Base-by-base conservation (phyloP, 2,113 vertebrate genomes). In the Nansenia antarctica region DNA sequence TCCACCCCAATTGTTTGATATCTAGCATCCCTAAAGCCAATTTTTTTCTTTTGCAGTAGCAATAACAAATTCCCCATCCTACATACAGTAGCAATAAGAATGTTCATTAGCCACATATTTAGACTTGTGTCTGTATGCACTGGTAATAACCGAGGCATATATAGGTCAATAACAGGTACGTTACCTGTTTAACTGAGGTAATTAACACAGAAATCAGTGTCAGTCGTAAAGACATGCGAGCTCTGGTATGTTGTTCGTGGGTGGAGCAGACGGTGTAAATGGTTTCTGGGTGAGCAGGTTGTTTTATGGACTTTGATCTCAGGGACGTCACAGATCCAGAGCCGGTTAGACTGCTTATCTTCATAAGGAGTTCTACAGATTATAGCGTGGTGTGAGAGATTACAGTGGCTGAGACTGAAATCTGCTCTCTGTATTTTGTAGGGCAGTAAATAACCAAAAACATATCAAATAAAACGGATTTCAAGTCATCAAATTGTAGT, bases 311-410 rank as follows among this genome's bases (percentile, higher is more conserved):
- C 66, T 45, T 34, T 3, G 24, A 2, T 18, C 3, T 3, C 14
- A 18, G 31, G 18, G 34, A 18, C 6, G 14, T 14, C 35, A 9
- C 31, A 0, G 20, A 9, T 60, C 24, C 60, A 3, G 7, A 68
- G 84, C 81, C 70, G 64, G 84, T 76, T 57, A 5, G 69, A 69
- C 77, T 11, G 52, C 76, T 54, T 12, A 27, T 3, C 3, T 22
- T 1, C 52, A 12, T 9, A 54, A 27, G 24, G 7, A n/a, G 12
- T 14, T 54, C n/a, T n/a, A n/a, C 4, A 2, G 24, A 14, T 54
- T 54, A 27, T 9, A 26, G 20, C 9, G 1, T 55, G 3, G 53
- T 55, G 53, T 55, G 5, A 49, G 18, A 20, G 45, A 49, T 49
- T 49, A 49, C 6, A 49, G 11, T 5, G 35, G n/a, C n/a, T 5